Evolutionary conservation across 2,797 vertebrate genomes (phyloP).

Genomic region (Hydrolagus colliei): DNA sequence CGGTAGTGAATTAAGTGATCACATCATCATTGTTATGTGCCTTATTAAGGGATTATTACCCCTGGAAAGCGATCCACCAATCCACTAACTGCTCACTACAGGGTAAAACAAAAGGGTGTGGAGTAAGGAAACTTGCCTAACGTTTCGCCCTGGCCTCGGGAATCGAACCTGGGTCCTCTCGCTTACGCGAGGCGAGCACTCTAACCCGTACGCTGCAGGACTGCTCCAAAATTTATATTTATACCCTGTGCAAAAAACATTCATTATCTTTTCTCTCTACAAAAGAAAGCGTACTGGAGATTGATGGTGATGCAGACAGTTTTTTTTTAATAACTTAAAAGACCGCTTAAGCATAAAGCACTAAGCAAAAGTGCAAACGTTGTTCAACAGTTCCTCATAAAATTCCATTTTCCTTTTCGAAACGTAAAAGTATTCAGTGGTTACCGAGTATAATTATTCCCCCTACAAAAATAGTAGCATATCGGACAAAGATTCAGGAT

Average conservation of each 20-base stretch:
- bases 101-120: no score
- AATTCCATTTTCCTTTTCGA: conserved; percentile 51
- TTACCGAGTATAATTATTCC: conserved; percentile 55
- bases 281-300: background rate
- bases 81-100: no score
- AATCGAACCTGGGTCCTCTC: no score
- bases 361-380: conserved; percentile 89
- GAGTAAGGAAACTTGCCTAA: no score
- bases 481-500: conserved; percentile 66
- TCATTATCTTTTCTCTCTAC: background rate
- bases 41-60: no score
- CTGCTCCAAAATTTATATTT: no score
- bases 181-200: no score
- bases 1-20: no score
- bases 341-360: conserved; percentile 91
- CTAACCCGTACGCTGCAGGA: background rate
- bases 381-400: conserved; percentile 69
- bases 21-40: no score
- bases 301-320: conserved; percentile 59
- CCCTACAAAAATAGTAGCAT: conserved; percentile 93
- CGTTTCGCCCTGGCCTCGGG: no score
- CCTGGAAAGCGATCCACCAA: no score
- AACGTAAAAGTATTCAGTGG: conserved; percentile 59
- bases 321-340: conserved; percentile 93
- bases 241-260: background rate